phyloP scores from a whole-genome alignment of 2,888 invertebrate species.

The Acrobasis consociella region DNA sequence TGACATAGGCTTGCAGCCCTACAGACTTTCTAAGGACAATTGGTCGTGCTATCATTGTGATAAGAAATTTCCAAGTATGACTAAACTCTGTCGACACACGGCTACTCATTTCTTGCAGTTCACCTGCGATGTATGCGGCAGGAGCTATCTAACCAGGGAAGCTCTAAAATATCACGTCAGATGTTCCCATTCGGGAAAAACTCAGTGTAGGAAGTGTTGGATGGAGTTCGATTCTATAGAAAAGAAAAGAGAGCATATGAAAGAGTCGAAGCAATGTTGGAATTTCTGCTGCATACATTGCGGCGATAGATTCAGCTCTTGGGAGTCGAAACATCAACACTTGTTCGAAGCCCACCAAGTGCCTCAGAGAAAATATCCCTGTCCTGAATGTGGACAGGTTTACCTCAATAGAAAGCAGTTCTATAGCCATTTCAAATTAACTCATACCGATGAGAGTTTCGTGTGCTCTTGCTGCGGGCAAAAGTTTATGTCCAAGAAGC shows the following conservation, averaged over 20 bases:
- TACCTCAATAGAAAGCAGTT: constrained; percentile 56
- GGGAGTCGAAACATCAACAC: constrained; percentile 65
- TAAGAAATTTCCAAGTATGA: constrained; percentile 56
- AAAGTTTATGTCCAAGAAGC: constrained; percentile 52
- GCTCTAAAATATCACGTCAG: constrained; percentile 64
- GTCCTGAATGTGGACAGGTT: constrained; percentile 57
- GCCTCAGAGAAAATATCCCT: constrained; percentile 49
- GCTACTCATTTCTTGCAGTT: constrained; percentile 61
- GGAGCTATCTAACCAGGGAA: constrained; percentile 58
- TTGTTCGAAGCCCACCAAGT: constrained; percentile 51
- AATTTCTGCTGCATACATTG: constrained; percentile 60
- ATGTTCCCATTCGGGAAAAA: constrained; percentile 55
- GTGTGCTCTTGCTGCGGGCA: constrained; percentile 60
- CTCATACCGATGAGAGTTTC: constrained; percentile 58
- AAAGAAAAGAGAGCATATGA: constrained; percentile 55
- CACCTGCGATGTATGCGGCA: constrained; percentile 69
- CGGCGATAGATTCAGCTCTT: constrained; percentile 64
- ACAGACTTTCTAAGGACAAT: constrained; percentile 56
- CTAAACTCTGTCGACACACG: constrained; percentile 63
- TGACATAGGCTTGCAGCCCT: constrained; percentile 65
- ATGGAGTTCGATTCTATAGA: constrained; percentile 54
- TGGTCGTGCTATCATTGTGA: constrained; percentile 60
- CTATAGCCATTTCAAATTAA: constrained; percentile 59
- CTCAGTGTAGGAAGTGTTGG: constrained; percentile 66
- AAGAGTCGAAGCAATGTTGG: constrained; percentile 56